Evolutionary conservation across 2,113 vertebrate genomes (phyloP).

Genomic region (Percina caprodes): DNA sequence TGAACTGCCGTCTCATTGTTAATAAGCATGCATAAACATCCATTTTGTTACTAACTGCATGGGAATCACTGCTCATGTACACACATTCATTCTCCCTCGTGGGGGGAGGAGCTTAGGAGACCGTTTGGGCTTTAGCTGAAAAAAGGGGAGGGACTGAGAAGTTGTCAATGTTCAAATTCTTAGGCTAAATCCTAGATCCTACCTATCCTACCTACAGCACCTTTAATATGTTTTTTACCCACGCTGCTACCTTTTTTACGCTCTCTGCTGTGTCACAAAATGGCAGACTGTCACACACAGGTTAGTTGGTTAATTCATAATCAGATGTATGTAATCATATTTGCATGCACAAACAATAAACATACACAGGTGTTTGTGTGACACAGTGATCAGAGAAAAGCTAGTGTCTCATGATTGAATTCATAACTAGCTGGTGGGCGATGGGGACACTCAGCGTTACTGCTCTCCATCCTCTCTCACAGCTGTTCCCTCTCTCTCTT

Average conservation of each 20-base stretch:
- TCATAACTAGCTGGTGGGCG: slow-evolving; percentile 3
- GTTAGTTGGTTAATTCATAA: slow-evolving; percentile 22
- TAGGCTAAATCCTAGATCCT: too few species aligned
- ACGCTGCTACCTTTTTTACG: too few species aligned
- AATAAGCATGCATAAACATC: background rate
- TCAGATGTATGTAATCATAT: slow-evolving; percentile 41
- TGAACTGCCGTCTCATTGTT: slow-evolving; percentile 1
- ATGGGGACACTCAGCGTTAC: slow-evolving; percentile 11
- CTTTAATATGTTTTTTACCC: too few species aligned
- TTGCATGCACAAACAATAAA: background rate
- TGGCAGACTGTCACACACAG: slow-evolving; percentile 28
- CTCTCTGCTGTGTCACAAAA: slow-evolving; percentile 2
- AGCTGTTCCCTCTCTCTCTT: slow-evolving; percentile 17
- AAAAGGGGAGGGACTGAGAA: too few species aligned
- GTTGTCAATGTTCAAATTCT: too few species aligned
- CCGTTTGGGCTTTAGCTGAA: too few species aligned
- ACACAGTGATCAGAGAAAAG: slow-evolving; percentile 25
- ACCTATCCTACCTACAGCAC: too few species aligned
- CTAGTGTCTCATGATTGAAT: slow-evolving; percentile 43
- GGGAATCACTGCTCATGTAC: too few species aligned
- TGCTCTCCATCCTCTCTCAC: slow-evolving; percentile 20
- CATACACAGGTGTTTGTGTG: slow-evolving; percentile 37
- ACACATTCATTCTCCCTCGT: too few species aligned
- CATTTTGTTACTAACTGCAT: background rate
- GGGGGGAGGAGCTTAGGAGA: too few species aligned